phyloP scores from a whole-genome alignment of 2,113 vertebrate species.

The Chloropsis hardwickii region DNA sequence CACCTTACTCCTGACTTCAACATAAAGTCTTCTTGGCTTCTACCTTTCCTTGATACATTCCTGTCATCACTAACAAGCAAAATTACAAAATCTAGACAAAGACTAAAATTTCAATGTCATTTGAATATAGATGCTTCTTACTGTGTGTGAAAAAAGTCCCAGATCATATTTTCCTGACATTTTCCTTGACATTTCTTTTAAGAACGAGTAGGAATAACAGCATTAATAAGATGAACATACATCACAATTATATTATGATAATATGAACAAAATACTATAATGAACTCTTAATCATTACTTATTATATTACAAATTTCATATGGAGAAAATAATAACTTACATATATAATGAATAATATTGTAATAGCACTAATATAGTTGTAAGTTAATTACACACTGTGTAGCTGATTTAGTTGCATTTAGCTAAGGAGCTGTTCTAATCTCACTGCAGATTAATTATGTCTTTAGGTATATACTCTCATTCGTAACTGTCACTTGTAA shows the following conservation, averaged over 20 bases:
- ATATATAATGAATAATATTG: slow-evolving; percentile 69
- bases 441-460: slow-evolving; percentile 65
- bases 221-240: slow-evolving; percentile 48
- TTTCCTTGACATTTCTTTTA: slow-evolving; percentile 18
- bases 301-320: slow-evolving; percentile 64
- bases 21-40: background rate
- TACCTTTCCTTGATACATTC: background rate
- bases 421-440: slow-evolving; percentile 63
- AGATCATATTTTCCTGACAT: background rate
- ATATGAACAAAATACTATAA: slow-evolving; percentile 56
- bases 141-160: background rate
- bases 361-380: slow-evolving; percentile 54
- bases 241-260: slow-evolving; percentile 63
- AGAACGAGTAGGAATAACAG: slow-evolving; percentile 29
- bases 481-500: slow-evolving; percentile 50
- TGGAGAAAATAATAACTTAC: slow-evolving; percentile 65
- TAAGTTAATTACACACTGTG: slow-evolving; percentile 73
- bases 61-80: background rate
- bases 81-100: background rate
- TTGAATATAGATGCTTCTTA: background rate
- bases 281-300: slow-evolving; percentile 69
- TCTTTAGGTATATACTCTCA: slow-evolving; percentile 57
- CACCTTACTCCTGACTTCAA: background rate
- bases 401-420: slow-evolving; percentile 73
- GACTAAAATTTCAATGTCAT: background rate